Evolutionary conservation across 2,888 invertebrate genomes (phyloP).

Genomic region (Formica aserva): DNA sequence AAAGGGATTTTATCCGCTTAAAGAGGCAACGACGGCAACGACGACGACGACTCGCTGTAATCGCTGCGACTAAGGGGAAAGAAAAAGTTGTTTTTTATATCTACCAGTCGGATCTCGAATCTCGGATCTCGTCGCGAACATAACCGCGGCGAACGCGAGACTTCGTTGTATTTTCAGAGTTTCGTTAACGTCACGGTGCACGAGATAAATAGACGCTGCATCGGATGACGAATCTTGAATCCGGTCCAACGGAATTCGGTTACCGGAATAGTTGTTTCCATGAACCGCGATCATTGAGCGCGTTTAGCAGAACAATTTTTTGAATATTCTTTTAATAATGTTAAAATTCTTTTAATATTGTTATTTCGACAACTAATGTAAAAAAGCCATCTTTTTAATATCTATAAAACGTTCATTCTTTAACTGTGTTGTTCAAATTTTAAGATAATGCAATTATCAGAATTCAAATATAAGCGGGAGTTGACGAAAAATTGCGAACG

Average conservation of each 20-base stretch:
- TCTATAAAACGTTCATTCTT: no score
- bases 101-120: background rate
- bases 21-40: background rate
- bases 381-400: no score
- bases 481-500: no score
- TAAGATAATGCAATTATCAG: no score
- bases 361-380: no score
- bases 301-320: no score
- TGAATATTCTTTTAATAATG: no score
- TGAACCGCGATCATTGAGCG: background rate
- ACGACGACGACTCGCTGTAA: background rate
- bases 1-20: background rate
- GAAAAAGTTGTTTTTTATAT: background rate
- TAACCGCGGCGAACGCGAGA: constrained; percentile 21
- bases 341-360: no score
- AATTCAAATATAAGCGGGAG: no score
- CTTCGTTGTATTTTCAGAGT: constrained; percentile 13
- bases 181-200: constrained; percentile 8
- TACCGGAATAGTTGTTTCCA: background rate
- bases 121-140: constrained; percentile 9
- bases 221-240: background rate
- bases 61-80: background rate
- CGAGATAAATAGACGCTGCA: background rate
- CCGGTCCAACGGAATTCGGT: background rate
- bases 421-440: no score